phyloP scores from a whole-genome alignment of 2,797 vertebrate species.

The Cercopithecus petaurista region DNA sequence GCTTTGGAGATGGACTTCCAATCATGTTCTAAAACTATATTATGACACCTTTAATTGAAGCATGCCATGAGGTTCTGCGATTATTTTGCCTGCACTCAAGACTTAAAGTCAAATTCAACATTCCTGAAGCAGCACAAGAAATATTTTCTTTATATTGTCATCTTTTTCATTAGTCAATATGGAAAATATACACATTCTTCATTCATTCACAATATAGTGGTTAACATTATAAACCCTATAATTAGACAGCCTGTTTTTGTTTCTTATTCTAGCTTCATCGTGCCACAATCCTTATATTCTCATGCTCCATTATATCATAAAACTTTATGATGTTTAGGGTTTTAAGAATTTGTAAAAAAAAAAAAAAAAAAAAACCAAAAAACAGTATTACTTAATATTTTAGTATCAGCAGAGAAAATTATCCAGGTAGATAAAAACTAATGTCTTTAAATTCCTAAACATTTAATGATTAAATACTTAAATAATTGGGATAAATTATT shows the following conservation, averaged over 20 bases:
- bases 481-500: not conserved
- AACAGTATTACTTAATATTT: not conserved
- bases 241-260: not conserved
- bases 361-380: accelerated
- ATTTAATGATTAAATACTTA: not conserved
- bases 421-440: not conserved
- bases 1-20: not conserved
- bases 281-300: not conserved
- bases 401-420: not conserved
- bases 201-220: not conserved
- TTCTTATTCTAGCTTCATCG: not conserved
- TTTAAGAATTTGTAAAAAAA: not conserved
- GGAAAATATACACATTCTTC: not conserved
- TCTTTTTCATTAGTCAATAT: not conserved
- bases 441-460: not conserved
- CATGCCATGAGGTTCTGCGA: not conserved
- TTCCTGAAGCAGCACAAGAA: not conserved
- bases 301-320: not conserved
- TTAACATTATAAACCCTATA: not conserved
- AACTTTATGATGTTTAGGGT: not conserved
- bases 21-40: not conserved
- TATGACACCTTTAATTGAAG: not conserved
- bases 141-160: not conserved
- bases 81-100: not conserved
- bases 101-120: not conserved